phyloP scores from a whole-genome alignment of 2,113 vertebrate genomes.

The Oceanodroma tethys region DNA sequence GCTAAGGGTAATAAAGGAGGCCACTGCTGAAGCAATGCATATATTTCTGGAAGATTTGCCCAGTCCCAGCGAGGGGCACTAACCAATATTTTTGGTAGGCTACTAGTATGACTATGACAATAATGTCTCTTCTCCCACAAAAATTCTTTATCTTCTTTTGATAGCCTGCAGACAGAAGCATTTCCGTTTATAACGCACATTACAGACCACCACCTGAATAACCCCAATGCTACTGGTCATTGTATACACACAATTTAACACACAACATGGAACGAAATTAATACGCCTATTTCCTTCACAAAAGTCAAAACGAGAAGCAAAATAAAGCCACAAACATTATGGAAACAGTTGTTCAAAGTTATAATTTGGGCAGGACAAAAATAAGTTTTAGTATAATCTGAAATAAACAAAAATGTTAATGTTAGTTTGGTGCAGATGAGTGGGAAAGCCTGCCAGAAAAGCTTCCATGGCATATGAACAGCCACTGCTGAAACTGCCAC shows the following conservation, averaged over 20 bases:
- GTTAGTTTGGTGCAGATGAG: not conserved
- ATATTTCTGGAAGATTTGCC: conserved; percentile 88
- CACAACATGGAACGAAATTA: not conserved
- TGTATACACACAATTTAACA: not conserved
- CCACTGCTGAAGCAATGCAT: conserved; percentile 87
- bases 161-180: conserved; percentile 77
- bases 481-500: not conserved
- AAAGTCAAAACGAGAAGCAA: not conserved
- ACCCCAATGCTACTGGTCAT: not conserved
- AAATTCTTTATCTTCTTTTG: conserved; percentile 87
- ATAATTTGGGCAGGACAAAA: not conserved
- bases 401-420: not conserved
- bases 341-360: not conserved
- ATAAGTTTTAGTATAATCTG: not conserved
- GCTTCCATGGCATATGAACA: not conserved
- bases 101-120: conserved; percentile 78
- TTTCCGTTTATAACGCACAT: not conserved
- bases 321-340: not conserved
- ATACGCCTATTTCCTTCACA: not conserved
- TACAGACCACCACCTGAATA: not conserved
- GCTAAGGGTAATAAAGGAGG: conserved; percentile 83
- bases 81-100: conserved; percentile 90
- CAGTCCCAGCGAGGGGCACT: conserved; percentile 94
- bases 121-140: conserved; percentile 91
- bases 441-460: not conserved